Percentiles rank a stretch among this genome's conserved stretches.
These are phyloP conservation scores for Aythya baeri DNA, from an alignment of 2,113 vertebrate genomes.

Conservation along the genomic window DNA sequence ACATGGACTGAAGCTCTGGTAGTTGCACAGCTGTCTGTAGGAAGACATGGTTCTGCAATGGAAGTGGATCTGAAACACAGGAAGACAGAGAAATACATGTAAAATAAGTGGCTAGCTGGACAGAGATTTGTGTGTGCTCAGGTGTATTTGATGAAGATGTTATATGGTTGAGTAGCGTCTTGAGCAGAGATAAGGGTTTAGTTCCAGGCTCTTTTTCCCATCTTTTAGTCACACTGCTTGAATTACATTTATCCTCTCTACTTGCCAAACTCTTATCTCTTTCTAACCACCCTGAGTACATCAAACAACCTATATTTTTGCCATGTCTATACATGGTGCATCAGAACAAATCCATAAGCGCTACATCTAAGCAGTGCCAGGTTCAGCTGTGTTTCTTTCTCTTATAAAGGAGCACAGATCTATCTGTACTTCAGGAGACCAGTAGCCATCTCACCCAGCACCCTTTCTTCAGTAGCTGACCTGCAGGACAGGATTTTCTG, in stretches of 20 bases:
- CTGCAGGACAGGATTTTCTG: background rate
- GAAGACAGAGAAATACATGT: background rate
- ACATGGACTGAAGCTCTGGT: background rate
- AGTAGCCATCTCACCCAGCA: background rate
- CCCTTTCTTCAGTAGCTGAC: background rate
- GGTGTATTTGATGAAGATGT: background rate
- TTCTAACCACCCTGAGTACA: background rate
- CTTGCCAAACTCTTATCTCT: background rate
- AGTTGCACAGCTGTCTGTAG: constrained; percentile 19
- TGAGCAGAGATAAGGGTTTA: background rate
- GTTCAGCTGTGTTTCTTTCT: background rate
- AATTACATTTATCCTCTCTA: background rate
- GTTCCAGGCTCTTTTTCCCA: background rate
- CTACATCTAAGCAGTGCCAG: background rate
- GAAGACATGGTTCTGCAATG: background rate
- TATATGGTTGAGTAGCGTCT: background rate
- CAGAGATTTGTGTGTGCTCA: background rate
- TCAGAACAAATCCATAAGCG: background rate
- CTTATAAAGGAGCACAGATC: background rate
- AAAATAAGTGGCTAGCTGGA: background rate
- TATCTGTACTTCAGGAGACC: background rate
- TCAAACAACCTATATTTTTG: background rate
- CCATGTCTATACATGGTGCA: rapidly evolving
- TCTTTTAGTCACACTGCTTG: background rate
- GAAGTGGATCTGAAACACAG: background rate